Conservation (phyloP, 2,888 invertebrate species). For the Neoitamus cyanurus region DNA sequence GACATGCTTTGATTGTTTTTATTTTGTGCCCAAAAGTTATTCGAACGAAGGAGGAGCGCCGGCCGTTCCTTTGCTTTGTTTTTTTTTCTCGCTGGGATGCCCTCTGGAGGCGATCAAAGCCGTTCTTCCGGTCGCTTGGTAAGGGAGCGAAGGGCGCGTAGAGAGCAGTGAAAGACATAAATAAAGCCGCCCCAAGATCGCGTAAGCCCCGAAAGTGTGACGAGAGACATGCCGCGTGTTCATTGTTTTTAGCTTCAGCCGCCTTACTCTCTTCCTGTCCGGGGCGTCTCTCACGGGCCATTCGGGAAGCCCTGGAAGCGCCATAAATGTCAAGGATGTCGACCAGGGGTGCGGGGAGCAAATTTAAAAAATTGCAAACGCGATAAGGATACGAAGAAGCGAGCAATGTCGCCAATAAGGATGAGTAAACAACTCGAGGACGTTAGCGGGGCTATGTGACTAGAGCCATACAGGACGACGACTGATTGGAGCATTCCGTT, state of each 20-base stretch:
- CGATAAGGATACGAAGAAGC: slow-evolving; percentile 30
- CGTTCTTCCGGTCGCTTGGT: background rate
- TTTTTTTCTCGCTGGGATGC: background rate
- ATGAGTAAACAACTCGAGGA: slow-evolving; percentile 34
- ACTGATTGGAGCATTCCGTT: background rate
- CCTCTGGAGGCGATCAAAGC: background rate
- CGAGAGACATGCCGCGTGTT: slow-evolving; percentile 1
- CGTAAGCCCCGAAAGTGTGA: background rate
- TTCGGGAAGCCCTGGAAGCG: background rate
- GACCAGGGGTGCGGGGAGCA: background rate
- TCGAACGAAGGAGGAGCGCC: background rate
- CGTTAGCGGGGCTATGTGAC: background rate
- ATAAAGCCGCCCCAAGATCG: background rate
- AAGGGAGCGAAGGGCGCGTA: background rate
- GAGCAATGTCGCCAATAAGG: slow-evolving; percentile 25
- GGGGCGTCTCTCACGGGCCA: background rate
- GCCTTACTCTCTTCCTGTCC: background rate
- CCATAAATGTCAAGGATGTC: slow-evolving; percentile 38
- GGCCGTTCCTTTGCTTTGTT: background rate
- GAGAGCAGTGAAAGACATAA: background rate
- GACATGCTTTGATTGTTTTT: slow-evolving; percentile 32
- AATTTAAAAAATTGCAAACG: slow-evolving; percentile 32
- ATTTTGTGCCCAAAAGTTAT: slow-evolving; percentile 15
- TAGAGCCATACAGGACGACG: background rate
- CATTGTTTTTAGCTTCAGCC: slow-evolving; percentile 8